Percentiles rank a stretch among this genome's conserved stretches.
Conservation (phyloP, 2,113 vertebrate genomes). For the Gallinago undulata region DNA sequence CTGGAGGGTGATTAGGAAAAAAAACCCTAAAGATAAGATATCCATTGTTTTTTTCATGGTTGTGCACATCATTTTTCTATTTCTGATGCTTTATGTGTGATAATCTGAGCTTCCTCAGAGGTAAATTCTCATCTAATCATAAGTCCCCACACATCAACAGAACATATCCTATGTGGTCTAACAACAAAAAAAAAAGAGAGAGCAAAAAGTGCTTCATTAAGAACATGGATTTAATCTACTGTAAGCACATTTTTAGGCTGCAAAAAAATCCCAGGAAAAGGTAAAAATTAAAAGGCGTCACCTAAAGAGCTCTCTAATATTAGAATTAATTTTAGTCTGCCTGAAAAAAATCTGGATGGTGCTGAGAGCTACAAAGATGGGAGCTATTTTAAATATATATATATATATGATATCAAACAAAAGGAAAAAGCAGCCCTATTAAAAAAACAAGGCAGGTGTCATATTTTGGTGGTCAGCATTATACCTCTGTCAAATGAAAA, state of each 20-base stretch:
- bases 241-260: constrained; percentile 57
- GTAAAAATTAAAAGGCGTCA: constrained; percentile 63
- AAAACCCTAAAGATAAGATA: constrained; percentile 63
- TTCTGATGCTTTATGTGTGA: constrained; percentile 68
- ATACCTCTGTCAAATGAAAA: not conserved
- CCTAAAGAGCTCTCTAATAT: constrained; percentile 52
- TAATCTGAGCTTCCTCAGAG: constrained; percentile 72
- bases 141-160: constrained; percentile 71
- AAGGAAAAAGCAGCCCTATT: not conserved
- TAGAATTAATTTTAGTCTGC: constrained; percentile 37
- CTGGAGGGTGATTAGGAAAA: constrained; percentile 63
- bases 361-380: not conserved
- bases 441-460: not conserved
- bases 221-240: constrained; percentile 56
- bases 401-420: not conserved
- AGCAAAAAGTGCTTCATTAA: constrained; percentile 67
- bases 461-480: not conserved
- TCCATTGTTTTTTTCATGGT: constrained; percentile 71
- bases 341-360: not conserved
- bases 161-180: constrained; percentile 69
- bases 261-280: constrained; percentile 50
- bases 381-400: not conserved
- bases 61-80: constrained; percentile 65
- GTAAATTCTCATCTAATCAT: constrained; percentile 73
- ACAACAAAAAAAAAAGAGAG: constrained; percentile 49